Conservation (phyloP, 2,797 vertebrate genomes). For the Manis crassicaudata region DNA sequence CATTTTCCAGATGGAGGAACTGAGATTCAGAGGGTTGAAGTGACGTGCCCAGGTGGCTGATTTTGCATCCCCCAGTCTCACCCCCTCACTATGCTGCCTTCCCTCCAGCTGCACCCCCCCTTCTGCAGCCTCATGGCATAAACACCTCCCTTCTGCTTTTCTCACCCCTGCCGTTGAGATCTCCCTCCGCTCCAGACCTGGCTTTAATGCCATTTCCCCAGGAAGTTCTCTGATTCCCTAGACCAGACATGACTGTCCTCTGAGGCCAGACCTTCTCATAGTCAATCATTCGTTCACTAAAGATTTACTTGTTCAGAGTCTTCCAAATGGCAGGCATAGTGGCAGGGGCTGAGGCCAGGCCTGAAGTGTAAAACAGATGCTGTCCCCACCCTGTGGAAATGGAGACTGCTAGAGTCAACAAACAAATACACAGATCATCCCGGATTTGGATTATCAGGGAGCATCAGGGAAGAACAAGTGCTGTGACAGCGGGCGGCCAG, state of each 20-base stretch:
- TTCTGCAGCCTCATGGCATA: accelerated
- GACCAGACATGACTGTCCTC: background rate
- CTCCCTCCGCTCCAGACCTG: background rate
- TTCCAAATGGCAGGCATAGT: accelerated
- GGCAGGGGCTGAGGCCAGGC: background rate
- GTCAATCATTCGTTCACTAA: background rate
- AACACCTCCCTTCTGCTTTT: background rate
- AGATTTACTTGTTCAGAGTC: background rate
- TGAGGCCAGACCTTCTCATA: background rate
- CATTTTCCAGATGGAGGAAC: background rate
- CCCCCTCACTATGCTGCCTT: too few species aligned
- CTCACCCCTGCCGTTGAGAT: background rate
- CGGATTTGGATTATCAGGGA: background rate
- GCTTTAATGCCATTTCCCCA: background rate
- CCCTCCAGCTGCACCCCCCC: accelerated
- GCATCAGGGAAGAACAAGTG: background rate
- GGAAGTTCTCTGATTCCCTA: background rate
- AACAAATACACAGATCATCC: background rate
- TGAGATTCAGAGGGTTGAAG: background rate
- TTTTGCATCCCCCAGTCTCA: background rate
- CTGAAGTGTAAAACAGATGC: background rate
- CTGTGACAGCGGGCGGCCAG: background rate
- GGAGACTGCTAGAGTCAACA: background rate
- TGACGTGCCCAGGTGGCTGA: background rate
- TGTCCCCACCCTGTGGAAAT: background rate